phyloP scores from a whole-genome alignment of 2,888 invertebrate species.

The Helicoverpa assulta region DNA sequence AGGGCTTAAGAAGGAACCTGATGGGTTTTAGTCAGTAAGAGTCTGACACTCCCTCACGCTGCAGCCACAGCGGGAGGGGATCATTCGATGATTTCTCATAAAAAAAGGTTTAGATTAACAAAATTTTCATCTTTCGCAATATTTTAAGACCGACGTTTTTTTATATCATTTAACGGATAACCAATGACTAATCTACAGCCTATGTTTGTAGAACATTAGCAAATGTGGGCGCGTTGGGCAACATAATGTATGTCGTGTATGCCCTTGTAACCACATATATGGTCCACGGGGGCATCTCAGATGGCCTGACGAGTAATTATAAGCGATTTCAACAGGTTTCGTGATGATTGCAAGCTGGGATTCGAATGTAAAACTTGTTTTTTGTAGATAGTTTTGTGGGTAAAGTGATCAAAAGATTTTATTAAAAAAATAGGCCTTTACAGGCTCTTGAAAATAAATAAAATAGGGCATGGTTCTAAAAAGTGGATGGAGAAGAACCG shows the following conservation, averaged over 20 bases:
- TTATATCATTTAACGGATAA: not conserved
- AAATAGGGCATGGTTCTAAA: no score
- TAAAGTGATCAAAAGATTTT: not conserved
- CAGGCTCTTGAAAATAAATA: no score
- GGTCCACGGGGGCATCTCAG: slow-evolving; percentile 40
- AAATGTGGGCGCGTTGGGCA: slow-evolving; percentile 52
- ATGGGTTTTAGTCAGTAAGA: no score
- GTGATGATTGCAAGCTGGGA: slow-evolving; percentile 23
- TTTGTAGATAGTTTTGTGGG: not conserved
- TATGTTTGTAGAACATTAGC: slow-evolving; percentile 21
- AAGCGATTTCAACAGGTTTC: slow-evolving; percentile 45
- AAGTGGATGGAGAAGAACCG: no score
- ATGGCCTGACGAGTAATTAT: slow-evolving; percentile 50
- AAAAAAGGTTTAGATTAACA: no score
- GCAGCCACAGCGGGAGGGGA: no score
- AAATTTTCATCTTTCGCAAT: no score
- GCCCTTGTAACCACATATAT: slow-evolving; percentile 46
- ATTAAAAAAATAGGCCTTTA: no score
- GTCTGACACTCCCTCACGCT: no score
- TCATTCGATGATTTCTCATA: no score
- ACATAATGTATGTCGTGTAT: slow-evolving; percentile 26
- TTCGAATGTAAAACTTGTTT: not conserved
- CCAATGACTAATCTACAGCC: slow-evolving; percentile 4
- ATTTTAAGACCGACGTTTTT: not conserved
- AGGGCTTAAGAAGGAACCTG: no score